phyloP scores from a whole-genome alignment of 1,140 invertebrate species.

The Spodoptera litura region DNA sequence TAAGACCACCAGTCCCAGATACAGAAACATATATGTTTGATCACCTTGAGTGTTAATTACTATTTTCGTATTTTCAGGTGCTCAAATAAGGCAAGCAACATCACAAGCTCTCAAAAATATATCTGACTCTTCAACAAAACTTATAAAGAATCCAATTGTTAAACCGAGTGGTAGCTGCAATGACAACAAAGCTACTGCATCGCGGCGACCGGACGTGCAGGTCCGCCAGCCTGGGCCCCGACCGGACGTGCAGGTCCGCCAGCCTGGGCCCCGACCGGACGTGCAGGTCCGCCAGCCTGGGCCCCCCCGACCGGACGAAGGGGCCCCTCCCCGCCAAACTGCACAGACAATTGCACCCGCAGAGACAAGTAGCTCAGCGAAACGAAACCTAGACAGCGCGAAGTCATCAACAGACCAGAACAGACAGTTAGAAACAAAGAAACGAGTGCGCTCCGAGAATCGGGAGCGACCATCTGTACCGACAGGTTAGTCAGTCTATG shows the following conservation, averaged over 20 bases:
- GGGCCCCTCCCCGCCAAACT: too few relatives aligned
- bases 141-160: conserved; percentile 70
- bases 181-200: too few relatives aligned
- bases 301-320: too few relatives aligned
- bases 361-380: too few relatives aligned
- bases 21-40: neutral
- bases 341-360: too few relatives aligned
- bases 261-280: too few relatives aligned
- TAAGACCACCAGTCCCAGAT: neutral
- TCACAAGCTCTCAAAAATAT: conserved; percentile 74
- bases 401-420: neutral
- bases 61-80: conserved; percentile 60
- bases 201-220: too few relatives aligned
- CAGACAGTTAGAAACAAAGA: neutral
- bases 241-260: too few relatives aligned
- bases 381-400: neutral
- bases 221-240: too few relatives aligned
- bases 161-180: conserved; percentile 44
- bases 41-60: neutral
- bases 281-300: too few relatives aligned
- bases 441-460: conserved; percentile 6
- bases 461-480: neutral
- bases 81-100: conserved; percentile 78
- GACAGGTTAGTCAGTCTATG: too few relatives aligned
- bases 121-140: conserved; percentile 65